These are phyloP conservation scores for Lycophotia porphyrea DNA, from an alignment of 2,888 invertebrate species.

Conservation along the genomic window DNA sequence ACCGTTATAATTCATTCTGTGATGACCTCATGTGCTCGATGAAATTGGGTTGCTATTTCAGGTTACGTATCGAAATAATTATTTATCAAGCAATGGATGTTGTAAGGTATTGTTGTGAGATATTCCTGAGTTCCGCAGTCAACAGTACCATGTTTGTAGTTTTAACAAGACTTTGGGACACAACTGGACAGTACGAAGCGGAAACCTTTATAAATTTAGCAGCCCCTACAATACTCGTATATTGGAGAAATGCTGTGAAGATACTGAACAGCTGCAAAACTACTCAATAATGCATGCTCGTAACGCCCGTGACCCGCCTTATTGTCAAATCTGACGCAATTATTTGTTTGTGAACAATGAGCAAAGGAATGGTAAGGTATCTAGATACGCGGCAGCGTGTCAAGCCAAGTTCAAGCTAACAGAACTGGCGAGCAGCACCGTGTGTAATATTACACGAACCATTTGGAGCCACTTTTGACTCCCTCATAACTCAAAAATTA, in stretches of 20 bases:
- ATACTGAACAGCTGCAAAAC: slow-evolving; percentile 54
- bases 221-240: slow-evolving; percentile 32
- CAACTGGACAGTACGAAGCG: slow-evolving; percentile 12
- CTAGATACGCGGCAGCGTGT: too few species aligned
- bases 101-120: not conserved
- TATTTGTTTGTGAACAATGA: slow-evolving; percentile 18
- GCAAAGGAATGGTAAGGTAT: too few species aligned
- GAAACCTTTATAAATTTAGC: slow-evolving; percentile 45
- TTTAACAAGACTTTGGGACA: slow-evolving; percentile 20
- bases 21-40: slow-evolving; percentile 12
- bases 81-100: not conserved
- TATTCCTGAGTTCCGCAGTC: not conserved
- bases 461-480: too few species aligned
- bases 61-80: slow-evolving; percentile 8
- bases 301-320: slow-evolving; percentile 44
- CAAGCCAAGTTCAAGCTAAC: too few species aligned
- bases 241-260: slow-evolving; percentile 23
- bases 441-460: too few species aligned
- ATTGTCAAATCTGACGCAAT: slow-evolving; percentile 32
- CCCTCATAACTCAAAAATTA: too few species aligned
- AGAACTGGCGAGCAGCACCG: too few species aligned
- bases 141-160: slow-evolving; percentile 25
- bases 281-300: slow-evolving; percentile 53
- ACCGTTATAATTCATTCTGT: slow-evolving; percentile 22
- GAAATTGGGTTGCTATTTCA: slow-evolving; percentile 24